Evolutionary conservation across 2,888 invertebrate genomes (phyloP).

Genomic region (Merodon equestris): DNA sequence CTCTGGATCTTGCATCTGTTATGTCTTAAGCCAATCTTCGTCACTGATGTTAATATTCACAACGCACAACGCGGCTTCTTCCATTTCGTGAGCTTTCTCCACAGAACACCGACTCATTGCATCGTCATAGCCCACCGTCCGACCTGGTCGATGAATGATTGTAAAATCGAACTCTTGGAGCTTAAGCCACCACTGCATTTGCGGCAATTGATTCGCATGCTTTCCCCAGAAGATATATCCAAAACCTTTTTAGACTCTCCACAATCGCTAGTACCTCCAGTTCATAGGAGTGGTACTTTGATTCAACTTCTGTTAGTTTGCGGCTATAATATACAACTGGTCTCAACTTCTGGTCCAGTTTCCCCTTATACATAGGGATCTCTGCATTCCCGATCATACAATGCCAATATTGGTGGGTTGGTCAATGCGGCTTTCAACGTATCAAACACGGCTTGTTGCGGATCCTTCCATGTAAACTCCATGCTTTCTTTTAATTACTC

Average conservation of each 20-base stretch:
- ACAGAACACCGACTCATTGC: background rate
- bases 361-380: too few species aligned
- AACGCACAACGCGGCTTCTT: slow-evolving; percentile 12
- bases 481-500: background rate
- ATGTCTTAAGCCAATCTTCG: background rate
- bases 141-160: background rate
- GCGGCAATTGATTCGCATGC: background rate
- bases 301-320: slow-evolving; percentile 5
- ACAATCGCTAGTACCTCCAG: slow-evolving; percentile 31
- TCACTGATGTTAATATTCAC: slow-evolving; percentile 12
- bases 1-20: slow-evolving; percentile 4
- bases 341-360: background rate
- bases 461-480: background rate
- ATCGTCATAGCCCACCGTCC: background rate
- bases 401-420: background rate
- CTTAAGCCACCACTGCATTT: background rate
- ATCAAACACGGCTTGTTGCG: background rate
- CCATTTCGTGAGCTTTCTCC: background rate
- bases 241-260: slow-evolving; percentile 30
- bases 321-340: slow-evolving; percentile 11
- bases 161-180: too few species aligned
- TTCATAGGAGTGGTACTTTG: too few species aligned
- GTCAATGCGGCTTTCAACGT: slow-evolving; percentile 1
- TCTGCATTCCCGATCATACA: slow-evolving; percentile 7
- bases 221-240: slow-evolving; percentile 8